Evolutionary conservation across 35 echinoderm and acorn worm genomes (phyloP), one percentile per base, ranked within the genome.

Genomic region (Lytechinus pictus): DNA sequence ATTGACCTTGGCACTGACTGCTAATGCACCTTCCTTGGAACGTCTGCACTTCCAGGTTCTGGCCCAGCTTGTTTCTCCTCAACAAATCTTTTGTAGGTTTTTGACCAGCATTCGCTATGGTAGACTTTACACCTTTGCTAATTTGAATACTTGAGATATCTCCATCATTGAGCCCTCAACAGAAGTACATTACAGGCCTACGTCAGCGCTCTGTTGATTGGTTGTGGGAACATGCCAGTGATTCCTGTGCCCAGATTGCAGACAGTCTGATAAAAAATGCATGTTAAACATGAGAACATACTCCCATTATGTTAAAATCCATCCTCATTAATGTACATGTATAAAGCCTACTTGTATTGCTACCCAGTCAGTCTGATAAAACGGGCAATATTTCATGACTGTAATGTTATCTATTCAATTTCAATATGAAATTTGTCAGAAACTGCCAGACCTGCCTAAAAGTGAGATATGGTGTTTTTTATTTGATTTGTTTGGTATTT

Each of bases 1-100:
- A 79, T 24, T 79, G 66, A 79, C 66, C 66, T 79, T 79, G 66
- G 66, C 66, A 79, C 66, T 79, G 66, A 79, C 66, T 79, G 66
- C 16, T 24, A 79, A 79, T 79, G 66, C 66, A 79, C 66, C 66
- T 24, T 79, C n/a, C 7, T 14, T 8, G 66, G 66, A 79, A 24
- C 21, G 19, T 24, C 66, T 14, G 6, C 66, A 79, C 21, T 19
- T 79, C 8, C 8, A 3, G 16, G 66, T 24, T 79, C 19, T 7
- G 0, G n/a, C n/a, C 66, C 66, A 79, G 66, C 19, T 79, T 24
- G 66, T 24, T 24, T n/a, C 21, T 79, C n/a, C n/a, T 24, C 66
- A 79, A 24, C 66, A 79, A 4, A 5, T 79, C 4, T 79, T 16
- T 7, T 24, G 66, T 24, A 79, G n/a, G n/a, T 16, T 79, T 19